Percentiles rank a stretch among this genome's conserved stretches.
Conservation (phyloP, 1,140 invertebrate species). For the Atta texana region DNA sequence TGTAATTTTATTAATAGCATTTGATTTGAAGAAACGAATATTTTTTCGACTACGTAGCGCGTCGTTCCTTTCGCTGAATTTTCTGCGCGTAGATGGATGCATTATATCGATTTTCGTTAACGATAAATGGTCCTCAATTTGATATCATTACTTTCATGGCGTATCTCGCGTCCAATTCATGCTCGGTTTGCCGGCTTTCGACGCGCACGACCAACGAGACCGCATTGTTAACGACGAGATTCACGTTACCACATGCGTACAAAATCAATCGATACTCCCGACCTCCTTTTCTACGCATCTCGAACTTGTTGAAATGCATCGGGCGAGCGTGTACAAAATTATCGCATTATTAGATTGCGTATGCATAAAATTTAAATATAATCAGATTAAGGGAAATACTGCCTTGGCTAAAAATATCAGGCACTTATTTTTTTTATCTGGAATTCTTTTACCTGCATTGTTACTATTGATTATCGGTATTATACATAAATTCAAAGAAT, state of each 20-base stretch:
- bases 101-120: constrained; percentile 5
- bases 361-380: not conserved
- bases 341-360: not conserved
- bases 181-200: not conserved
- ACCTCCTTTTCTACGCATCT: constrained; percentile 32
- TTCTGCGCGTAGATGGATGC: not conserved
- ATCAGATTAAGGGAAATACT: not conserved
- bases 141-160: not conserved
- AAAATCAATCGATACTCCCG: constrained; percentile 51
- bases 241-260: constrained; percentile 10
- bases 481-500: too few relatives aligned
- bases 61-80: not conserved
- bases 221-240: constrained; percentile 3
- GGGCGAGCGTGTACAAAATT: not conserved
- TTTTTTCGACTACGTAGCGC: not conserved
- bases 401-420: too few relatives aligned
- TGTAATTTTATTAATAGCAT: constrained; percentile 38
- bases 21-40: constrained; percentile 27
- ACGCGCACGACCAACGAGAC: constrained; percentile 7
- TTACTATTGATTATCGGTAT: too few relatives aligned
- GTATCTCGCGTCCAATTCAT: not conserved
- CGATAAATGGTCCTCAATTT: not conserved
- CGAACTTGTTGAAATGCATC: constrained; percentile 26
- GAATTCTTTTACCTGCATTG: too few relatives aligned
- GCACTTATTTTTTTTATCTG: too few relatives aligned